phyloP scores from a whole-genome alignment of 1,140 invertebrate species.

The Anthonomus grandis region DNA sequence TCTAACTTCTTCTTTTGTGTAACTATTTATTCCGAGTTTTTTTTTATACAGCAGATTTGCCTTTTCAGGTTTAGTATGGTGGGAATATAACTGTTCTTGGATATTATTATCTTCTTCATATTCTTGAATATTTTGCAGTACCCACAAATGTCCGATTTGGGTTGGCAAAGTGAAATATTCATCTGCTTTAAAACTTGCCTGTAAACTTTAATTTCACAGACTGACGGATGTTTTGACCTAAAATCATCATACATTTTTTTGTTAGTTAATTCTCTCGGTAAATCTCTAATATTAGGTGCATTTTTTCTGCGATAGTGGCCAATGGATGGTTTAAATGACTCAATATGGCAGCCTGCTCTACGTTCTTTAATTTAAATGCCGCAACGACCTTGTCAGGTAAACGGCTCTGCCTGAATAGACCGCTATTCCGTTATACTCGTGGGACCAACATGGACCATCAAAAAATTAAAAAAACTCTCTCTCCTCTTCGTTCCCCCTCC shows the following conservation, averaged over 20 bases:
- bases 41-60: neutral
- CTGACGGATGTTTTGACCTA: neutral
- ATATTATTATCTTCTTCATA: neutral
- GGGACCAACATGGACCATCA: no score
- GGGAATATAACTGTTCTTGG: neutral
- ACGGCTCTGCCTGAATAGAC: no score
- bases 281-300: no score
- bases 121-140: neutral
- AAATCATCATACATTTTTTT: neutral
- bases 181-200: no score
- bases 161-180: no score
- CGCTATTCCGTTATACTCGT: no score
- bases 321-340: neutral
- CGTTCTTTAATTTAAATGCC: neutral
- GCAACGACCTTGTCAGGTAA: no score
- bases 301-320: neutral
- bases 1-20: no score
- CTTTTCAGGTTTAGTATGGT: neutral
- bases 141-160: neutral
- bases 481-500: no score
- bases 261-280: neutral
- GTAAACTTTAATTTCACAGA: no score
- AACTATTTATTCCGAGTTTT: neutral
- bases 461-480: no score
- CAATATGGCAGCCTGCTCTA: slow-evolving; percentile 5